A percentile compares a stretch with the other conserved stretches of the same genome.
phyloP scores from a whole-genome alignment of 2,797 vertebrate genomes.

The Streptopelia turtur region DNA sequence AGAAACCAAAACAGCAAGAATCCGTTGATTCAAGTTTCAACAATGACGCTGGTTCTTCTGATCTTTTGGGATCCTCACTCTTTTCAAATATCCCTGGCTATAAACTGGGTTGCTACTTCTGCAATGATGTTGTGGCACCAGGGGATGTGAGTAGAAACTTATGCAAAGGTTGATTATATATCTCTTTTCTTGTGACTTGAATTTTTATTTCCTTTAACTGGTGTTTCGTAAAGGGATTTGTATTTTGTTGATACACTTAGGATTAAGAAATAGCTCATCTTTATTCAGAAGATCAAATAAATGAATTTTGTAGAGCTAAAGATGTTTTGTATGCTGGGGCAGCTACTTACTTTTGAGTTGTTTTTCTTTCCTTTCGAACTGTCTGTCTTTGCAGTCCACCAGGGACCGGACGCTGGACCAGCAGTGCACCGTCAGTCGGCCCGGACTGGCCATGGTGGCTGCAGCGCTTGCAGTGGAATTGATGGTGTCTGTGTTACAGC shows the following conservation, averaged over 20 bases:
- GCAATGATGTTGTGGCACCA: conserved; percentile 97
- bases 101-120: conserved; percentile 98
- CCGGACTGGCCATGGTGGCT: conserved; percentile 94
- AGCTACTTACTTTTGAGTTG: neutral
- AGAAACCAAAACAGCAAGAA: conserved; percentile 82
- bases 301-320: neutral
- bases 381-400: conserved; percentile 86
- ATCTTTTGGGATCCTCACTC: conserved; percentile 86
- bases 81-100: conserved; percentile 99
- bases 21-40: conserved; percentile 76
- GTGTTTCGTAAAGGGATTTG: neutral
- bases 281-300: neutral
- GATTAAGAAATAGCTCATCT: neutral
- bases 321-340: neutral
- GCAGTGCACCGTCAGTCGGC: conserved; percentile 97
- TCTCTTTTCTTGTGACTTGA: neutral
- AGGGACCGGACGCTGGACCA: conserved; percentile 96
- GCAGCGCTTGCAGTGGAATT: conserved; percentile 95
- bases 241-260: accelerated
- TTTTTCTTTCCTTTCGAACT: neutral
- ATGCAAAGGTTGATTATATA: neutral
- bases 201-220: neutral
- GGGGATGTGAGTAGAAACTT: conserved; percentile 89
- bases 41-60: conserved; percentile 64
- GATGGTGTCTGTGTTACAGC: conserved; percentile 96